These are phyloP conservation scores for Echiichthys vipera DNA, from an alignment of 2,797 vertebrate genomes.

Conservation along the genomic window DNA sequence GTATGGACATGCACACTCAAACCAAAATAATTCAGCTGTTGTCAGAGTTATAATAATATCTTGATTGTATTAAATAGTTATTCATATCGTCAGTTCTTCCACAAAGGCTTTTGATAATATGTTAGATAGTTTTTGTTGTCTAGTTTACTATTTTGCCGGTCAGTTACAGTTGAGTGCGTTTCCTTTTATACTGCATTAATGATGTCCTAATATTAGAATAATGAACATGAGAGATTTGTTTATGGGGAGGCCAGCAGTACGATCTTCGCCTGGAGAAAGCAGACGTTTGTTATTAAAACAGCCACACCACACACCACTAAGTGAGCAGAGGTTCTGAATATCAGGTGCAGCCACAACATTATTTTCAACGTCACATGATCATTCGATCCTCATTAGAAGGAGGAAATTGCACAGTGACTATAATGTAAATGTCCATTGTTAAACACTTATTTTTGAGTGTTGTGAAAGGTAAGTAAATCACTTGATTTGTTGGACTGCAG, in stretches of 20 bases:
- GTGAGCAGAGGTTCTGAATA: slow-evolving; percentile 38
- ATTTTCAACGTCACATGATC: slow-evolving; percentile 36
- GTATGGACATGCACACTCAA: not conserved
- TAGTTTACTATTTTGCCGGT: not conserved
- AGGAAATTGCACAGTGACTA: slow-evolving; percentile 30
- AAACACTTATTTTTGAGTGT: slow-evolving; percentile 18
- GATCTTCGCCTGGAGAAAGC: slow-evolving; percentile 28
- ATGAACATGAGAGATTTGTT: slow-evolving; percentile 21
- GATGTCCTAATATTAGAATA: slow-evolving; percentile 25
- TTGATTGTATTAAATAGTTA: not conserved
- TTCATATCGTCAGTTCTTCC: not conserved
- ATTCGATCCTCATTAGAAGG: slow-evolving; percentile 53
- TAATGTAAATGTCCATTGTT: slow-evolving; percentile 29
- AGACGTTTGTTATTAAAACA: slow-evolving; percentile 52
- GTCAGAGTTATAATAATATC: slow-evolving; percentile 2
- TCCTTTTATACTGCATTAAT: slow-evolving; percentile 12
- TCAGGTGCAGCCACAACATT: slow-evolving; percentile 47
- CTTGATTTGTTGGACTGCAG: slow-evolving; percentile 31
- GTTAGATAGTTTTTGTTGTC: not conserved
- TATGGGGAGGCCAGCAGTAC: slow-evolving; percentile 23
- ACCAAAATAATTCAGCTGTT: slow-evolving; percentile 3
- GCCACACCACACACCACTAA: slow-evolving; percentile 16
- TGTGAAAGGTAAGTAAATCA: slow-evolving; percentile 59
- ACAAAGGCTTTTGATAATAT: not conserved
- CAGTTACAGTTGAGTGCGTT: slow-evolving; percentile 3